Evolutionary conservation across 2,113 vertebrate genomes (phyloP).

Genomic region (Laticauda colubrina): DNA sequence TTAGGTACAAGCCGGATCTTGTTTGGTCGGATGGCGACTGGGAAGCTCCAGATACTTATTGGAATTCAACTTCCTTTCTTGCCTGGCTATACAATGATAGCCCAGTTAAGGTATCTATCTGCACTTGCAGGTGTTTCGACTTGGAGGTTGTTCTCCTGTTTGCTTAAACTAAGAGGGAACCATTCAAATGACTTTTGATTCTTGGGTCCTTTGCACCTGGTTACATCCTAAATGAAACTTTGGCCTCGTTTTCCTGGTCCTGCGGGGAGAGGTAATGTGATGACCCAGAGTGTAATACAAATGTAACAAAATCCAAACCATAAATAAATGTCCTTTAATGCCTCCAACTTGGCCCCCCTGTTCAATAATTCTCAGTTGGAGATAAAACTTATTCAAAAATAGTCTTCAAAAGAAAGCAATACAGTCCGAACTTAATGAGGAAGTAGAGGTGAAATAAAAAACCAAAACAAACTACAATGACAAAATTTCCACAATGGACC

Average conservation of each 20-base stretch:
- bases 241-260: background rate
- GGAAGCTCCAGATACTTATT: slow-evolving; percentile 91
- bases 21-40: slow-evolving; percentile 98
- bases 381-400: no score
- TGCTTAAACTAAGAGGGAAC: background rate
- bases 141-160: background rate
- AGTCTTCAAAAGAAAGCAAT: no score
- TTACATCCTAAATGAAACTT: background rate
- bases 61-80: slow-evolving; percentile 93
- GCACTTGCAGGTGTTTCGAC: background rate
- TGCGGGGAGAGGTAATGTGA: background rate
- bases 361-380: no score
- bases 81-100: slow-evolving; percentile 97
- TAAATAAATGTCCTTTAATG: no score
- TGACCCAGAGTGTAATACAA: no score
- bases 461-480: no score
- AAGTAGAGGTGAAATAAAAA: no score
- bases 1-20: slow-evolving; percentile 88
- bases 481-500: no score
- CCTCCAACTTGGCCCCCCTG: no score
- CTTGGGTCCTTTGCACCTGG: background rate
- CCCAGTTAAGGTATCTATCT: slow-evolving; percentile 83
- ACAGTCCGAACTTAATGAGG: no score
- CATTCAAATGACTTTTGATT: background rate
- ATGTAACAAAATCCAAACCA: no score